phyloP scores from a whole-genome alignment of 2,113 vertebrate genomes.

The Excalfactoria chinensis region DNA sequence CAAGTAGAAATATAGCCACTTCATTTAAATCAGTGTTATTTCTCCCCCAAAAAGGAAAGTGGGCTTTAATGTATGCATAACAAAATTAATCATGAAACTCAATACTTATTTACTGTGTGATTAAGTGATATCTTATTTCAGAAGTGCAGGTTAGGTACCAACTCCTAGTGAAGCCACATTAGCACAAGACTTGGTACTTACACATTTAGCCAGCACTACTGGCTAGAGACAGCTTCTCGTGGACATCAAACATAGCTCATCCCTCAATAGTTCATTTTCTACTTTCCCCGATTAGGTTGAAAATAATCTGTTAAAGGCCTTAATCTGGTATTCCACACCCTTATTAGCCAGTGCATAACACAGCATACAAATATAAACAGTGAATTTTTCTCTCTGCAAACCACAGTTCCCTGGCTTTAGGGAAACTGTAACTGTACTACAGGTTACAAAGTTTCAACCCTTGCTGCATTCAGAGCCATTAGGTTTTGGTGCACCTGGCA shows the following conservation, averaged over 20 bases:
- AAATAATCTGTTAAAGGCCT: background rate
- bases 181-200: background rate
- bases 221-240: background rate
- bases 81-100: background rate
- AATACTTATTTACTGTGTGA: background rate
- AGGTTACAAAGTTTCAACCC: background rate
- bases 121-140: background rate
- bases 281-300: background rate
- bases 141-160: background rate
- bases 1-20: background rate
- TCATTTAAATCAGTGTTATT: background rate
- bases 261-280: background rate
- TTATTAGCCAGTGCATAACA: background rate
- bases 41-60: background rate
- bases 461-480: background rate
- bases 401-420: background rate
- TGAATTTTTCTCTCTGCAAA: fast-evolving
- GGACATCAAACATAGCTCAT: background rate
- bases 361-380: fast-evolving
- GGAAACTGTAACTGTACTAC: background rate
- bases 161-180: background rate
- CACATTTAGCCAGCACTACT: background rate
- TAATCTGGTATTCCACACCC: background rate
- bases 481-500: fast-evolving
- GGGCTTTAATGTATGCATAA: background rate